Base-by-base conservation (phyloP, 2,113 vertebrate species). In the Elephantulus edwardii region DNA sequence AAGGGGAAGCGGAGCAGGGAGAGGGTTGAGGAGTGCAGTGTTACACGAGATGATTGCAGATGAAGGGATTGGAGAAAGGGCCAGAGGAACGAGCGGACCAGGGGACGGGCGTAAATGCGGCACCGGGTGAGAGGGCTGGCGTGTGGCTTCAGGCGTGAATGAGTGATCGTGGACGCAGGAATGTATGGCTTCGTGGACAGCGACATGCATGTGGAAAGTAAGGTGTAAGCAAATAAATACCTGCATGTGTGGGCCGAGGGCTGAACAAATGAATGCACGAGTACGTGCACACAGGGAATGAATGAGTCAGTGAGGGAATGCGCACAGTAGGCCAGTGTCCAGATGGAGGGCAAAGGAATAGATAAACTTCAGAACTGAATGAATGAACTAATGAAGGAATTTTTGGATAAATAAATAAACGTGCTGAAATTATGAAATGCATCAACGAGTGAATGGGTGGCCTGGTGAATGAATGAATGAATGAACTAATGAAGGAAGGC, bases 1-100 rank as follows among this genome's bases (percentile, higher is more conserved):
- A 20, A 4, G 48, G 86, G 19, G 83, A 50, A n/a, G 28, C 38
- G 44, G 16, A 70, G 58, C 17, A 40, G 35, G 1, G 10, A 0
- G 20, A 0, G 1, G 3, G 3, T 1, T 6, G 38, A 11, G 38
- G 33, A 70, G 26, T 12, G n/a, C 54, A 40, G 38, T 0, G 35
- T 38, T 54, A 3, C 70, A 46, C 40, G 0, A 26, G 52, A 2
- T 35, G n/a, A 38, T 40, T 0, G 6, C 48, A 2, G 40, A 16
- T 3, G 66, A 52, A 17, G 75, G 60, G 8, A 0, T 12, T n/a
- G 68, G 52, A 35, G 44, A 19, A 17, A 19, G 56, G n/a, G n/a
- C n/a, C n/a, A n/a, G n/a, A n/a, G n/a, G 38, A 28, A 70, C 30
- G 30, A 35, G 70, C 44, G 6, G 33, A 50, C 11, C 13, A 66